Conservation (phyloP, 2,113 vertebrate genomes). For the Neofelis nebulosa region DNA sequence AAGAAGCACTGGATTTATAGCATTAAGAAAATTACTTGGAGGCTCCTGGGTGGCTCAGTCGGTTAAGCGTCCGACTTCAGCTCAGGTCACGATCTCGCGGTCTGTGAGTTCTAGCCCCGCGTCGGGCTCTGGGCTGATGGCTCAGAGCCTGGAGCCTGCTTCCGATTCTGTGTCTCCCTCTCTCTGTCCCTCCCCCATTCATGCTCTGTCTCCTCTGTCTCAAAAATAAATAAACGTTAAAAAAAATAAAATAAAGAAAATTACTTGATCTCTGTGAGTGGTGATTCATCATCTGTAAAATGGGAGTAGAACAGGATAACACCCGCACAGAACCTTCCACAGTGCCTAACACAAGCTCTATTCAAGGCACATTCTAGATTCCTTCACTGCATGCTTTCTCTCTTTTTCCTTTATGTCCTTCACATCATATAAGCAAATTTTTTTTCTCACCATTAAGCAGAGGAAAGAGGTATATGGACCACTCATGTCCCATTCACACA, state of each 20-base stretch:
- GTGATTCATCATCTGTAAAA: not conserved
- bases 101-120: too few relatives aligned
- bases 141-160: too few relatives aligned
- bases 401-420: not conserved
- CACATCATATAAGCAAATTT: not conserved
- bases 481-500: not conserved
- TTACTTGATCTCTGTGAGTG: not conserved
- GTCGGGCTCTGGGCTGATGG: too few relatives aligned
- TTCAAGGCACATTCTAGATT: not conserved
- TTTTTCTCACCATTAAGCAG: not conserved
- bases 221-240: too few relatives aligned
- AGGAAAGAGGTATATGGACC: not conserved
- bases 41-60: too few relatives aligned
- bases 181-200: too few relatives aligned
- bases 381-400: not conserved
- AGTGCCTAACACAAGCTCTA: not conserved
- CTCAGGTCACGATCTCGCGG: too few relatives aligned
- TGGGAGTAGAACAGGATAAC: not conserved
- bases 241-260: not conserved
- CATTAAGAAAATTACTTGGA: not conserved
- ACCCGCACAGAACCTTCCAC: not conserved
- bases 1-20: not conserved
- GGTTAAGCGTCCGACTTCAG: too few relatives aligned
- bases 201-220: too few relatives aligned
- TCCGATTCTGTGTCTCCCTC: too few relatives aligned